Evolutionary conservation across 2,113 vertebrate genomes (phyloP), one percentile per base, ranked within the genome.

Genomic region (Rhinolophus sinicus): DNA sequence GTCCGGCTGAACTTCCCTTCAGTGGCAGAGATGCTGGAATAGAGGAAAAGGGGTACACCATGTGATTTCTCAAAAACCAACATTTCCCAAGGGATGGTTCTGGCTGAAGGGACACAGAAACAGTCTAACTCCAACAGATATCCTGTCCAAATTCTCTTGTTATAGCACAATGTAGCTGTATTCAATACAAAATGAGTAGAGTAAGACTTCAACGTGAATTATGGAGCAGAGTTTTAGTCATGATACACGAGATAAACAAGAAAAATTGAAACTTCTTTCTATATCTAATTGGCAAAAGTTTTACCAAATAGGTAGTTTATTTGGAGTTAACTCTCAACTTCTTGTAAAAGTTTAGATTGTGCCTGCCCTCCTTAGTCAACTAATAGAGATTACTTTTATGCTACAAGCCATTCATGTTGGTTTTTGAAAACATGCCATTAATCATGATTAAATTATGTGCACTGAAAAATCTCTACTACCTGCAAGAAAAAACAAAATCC

Each of bases 401-500:
- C 90, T 92, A 81, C 5, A 92, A 94, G 54, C 30, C 44, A 78
- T 47, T 35, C 73, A 62, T 40, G 22, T 67, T 73, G 47, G 26
- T 81, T 96, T 96, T 90, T 93, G 26, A 96, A 28, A 95, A 83
- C 8, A 93, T 78, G 22, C 1, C 35, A 94, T 77, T 95, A 92
- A 85, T 93, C 83, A 92, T 73, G 40, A 97, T 88, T 96, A 85
- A 90, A 77, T n/a, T 50, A 22, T 81, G 15, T 72, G 64, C 22
- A 21, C 52, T 94, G n/a, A 93, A 94, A 97, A 95, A 78, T 81
- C 65, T 47, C 76, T 88, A 78, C 35, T 88, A 88, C 82, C 30
- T 95, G 5, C n/a, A 96, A 82, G 35, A 75, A 80, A 81, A 94
- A 92, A 62, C 11, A 94, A 94, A 92, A 94, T 26, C 47, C 9